Conservation (phyloP, 2,888 invertebrate genomes). For the Aromia moschata region DNA sequence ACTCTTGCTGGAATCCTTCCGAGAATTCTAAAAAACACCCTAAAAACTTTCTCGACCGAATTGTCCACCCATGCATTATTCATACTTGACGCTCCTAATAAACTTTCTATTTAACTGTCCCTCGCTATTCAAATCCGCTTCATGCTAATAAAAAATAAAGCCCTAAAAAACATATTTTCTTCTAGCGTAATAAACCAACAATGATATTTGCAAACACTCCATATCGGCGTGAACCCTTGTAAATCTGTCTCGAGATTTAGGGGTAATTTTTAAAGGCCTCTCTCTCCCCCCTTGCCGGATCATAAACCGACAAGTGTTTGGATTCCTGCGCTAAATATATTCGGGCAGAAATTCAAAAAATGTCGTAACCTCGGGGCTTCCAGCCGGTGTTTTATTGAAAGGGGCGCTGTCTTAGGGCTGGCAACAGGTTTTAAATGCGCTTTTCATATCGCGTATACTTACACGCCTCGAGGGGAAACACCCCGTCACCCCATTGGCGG, state of each 20-base stretch:
- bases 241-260: slow-evolving; percentile 33
- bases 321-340: slow-evolving; percentile 46
- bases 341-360: slow-evolving; percentile 47
- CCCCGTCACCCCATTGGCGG: slow-evolving; percentile 44
- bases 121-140: slow-evolving; percentile 28
- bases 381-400: slow-evolving; percentile 50
- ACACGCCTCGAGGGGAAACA: slow-evolving; percentile 46
- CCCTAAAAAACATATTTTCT: slow-evolving; percentile 28
- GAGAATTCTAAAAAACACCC: slow-evolving; percentile 31
- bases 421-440: slow-evolving; percentile 61
- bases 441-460: slow-evolving; percentile 57
- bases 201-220: slow-evolving; percentile 36
- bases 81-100: too few species aligned
- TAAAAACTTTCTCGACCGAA: slow-evolving; percentile 30
- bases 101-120: slow-evolving; percentile 39
- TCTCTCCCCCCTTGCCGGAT: slow-evolving; percentile 38
- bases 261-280: slow-evolving; percentile 47
- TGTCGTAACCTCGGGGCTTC: slow-evolving; percentile 53
- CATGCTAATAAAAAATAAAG: slow-evolving; percentile 29
- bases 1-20: slow-evolving; percentile 24
- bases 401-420: slow-evolving; percentile 47
- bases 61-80: slow-evolving; percentile 9
- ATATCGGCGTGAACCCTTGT: slow-evolving; percentile 23
- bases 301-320: slow-evolving; percentile 49
- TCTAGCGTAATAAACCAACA: slow-evolving; percentile 19